Conservation (phyloP, 2,797 vertebrate species). For the Chromis chromis region DNA sequence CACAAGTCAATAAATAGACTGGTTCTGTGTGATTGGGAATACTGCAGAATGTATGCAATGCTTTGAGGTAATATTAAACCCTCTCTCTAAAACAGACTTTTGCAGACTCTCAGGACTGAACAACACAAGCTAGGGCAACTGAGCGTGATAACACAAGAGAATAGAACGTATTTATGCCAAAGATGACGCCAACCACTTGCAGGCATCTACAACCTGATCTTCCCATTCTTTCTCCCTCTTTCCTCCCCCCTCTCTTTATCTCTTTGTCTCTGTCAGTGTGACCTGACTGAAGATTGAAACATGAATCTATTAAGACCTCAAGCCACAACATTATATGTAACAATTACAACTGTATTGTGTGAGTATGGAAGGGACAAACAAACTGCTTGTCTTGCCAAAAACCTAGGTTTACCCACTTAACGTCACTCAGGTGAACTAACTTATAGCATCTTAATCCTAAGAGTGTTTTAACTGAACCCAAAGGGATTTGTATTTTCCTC, state of each 20-base stretch:
- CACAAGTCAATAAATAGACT: constrained; percentile 67
- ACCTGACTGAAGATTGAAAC: constrained; percentile 20
- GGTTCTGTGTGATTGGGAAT: constrained; percentile 34
- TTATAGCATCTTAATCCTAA: constrained; percentile 22
- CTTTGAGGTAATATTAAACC: constrained; percentile 61
- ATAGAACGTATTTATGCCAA: constrained; percentile 31
- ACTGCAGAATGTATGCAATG: constrained; percentile 50
- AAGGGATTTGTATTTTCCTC: constrained; percentile 32
- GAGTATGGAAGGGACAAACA: constrained; percentile 4
- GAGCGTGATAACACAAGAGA: constrained; percentile 31
- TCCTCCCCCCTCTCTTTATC: not conserved
- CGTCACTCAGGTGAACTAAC: constrained; percentile 31
- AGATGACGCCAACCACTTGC: constrained; percentile 33
- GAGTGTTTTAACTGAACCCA: constrained; percentile 28
- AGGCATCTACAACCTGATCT: constrained; percentile 40
- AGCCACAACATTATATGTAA: constrained; percentile 14
- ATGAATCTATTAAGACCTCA: constrained; percentile 28
- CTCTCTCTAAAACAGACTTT: constrained; percentile 57
- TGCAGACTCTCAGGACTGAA: constrained; percentile 27
- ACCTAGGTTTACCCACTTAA: constrained; percentile 32
- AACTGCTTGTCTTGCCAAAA: constrained; percentile 17
- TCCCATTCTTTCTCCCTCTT: not conserved
- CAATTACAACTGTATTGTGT: constrained; percentile 22
- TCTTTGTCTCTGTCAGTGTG: constrained; percentile 20
- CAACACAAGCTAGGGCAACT: constrained; percentile 35